Conservation (phyloP, 53 echinoderm and acorn worm species). For the Glandiceps talaboti region DNA sequence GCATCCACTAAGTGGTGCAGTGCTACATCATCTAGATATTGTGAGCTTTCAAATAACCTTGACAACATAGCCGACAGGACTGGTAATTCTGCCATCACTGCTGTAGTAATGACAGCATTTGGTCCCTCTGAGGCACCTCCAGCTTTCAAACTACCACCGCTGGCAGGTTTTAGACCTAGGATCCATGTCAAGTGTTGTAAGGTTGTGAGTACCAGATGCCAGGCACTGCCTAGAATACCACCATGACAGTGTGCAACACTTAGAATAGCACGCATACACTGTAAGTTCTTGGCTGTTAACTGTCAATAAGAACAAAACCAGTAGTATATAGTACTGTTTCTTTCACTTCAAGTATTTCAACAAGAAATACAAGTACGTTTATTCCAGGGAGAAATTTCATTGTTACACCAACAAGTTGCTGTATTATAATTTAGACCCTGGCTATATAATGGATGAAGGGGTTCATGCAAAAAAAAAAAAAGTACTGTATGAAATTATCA, state of each 20-base stretch:
- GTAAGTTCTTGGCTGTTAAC: constrained; percentile 78
- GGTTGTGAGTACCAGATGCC: constrained; percentile 86
- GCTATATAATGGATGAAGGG: too few species aligned
- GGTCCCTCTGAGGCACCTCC: constrained; percentile 66
- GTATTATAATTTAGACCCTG: too few species aligned
- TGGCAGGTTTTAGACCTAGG: constrained; percentile 76
- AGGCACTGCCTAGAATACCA: constrained; percentile 75
- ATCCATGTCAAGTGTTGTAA: constrained; percentile 96
- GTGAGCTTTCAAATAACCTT: constrained; percentile 92
- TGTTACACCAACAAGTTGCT: too few species aligned
- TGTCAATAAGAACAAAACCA: constrained; percentile 4
- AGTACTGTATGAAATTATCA: too few species aligned
- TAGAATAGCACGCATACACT: constrained; percentile 95
- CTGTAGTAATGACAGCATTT: constrained; percentile 95
- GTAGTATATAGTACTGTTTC: too few species aligned
- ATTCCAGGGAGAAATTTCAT: too few species aligned
- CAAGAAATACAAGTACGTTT: too few species aligned
- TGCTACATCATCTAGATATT: constrained; percentile 91
- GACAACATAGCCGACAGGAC: constrained; percentile 86
- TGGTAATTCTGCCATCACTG: constrained; percentile 91
- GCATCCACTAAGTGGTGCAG: constrained; percentile 94
- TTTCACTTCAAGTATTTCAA: too few species aligned
- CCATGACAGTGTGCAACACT: constrained; percentile 89
- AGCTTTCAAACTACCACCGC: constrained; percentile 69
- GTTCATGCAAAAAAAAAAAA: too few species aligned